Base-by-base conservation (phyloP, 2,113 vertebrate genomes). In the Gambusia affinis region DNA sequence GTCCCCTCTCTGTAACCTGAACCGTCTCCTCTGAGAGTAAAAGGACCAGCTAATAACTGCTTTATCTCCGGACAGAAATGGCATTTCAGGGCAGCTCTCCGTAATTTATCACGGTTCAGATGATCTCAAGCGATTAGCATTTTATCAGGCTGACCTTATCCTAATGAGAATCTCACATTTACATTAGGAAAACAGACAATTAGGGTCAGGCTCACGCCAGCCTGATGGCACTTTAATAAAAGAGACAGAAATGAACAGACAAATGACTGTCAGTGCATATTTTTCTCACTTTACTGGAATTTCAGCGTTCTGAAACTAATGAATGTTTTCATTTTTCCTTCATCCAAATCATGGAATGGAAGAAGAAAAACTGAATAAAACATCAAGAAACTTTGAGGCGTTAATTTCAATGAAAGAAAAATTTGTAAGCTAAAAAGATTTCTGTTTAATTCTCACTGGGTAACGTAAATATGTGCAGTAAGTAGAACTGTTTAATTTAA, bases 101-200 rank as follows among this genome's bases (percentile, higher is more conserved):
- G 80, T 88, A 84, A 91, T 92, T 83, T 83, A 82, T 78, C 76
- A 78, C 24, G 7, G 75, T 29, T 76, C 69, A 15, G 76, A 72
- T 81, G 86, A 89, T 85, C 83, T 77, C 79, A 74, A 78, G 85
- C 30, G 72, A 89, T 89, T 83, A 88, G 19, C 72, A 60, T 84
- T 77, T 83, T 63, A 78, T 75, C 79, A 85, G 64, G 60, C 73
- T 90, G 88, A 87, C 88, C 88, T 88, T 78, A 75, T 12, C 29
- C 73, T 87, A 79, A 91, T 90, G 78, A 78, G 39, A 87, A 66
- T 37, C 78, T 82, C 78, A 61, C 60, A 81, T 75, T 73, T 82
- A 88, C 85, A 82, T 90, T 67, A 84, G 31, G 29, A 54, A 72
- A 80, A 79, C 76, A 61, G 79, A 57, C 44, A 76, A 82, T 76